Evolutionary conservation across 2,797 vertebrate species (phyloP).

Genomic region (Lacerta bilineata): DNA sequence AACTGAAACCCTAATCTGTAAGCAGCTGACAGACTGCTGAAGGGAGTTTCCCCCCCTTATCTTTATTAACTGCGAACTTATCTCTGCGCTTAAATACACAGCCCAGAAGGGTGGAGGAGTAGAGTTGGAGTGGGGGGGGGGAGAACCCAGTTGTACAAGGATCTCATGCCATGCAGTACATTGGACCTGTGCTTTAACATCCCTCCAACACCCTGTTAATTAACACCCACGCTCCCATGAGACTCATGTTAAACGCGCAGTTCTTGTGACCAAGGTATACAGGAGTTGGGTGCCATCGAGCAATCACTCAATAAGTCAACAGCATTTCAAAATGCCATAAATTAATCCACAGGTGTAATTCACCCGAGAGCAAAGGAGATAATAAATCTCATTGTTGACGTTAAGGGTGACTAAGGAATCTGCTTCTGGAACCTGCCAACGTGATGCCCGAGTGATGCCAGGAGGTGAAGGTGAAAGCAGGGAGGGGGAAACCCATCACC

Average conservation of each 20-base stretch:
- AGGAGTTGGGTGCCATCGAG: slow-evolving; percentile 73
- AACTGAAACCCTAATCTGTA: slow-evolving; percentile 1
- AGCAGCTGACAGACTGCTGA: slow-evolving; percentile 44
- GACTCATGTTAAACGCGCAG: slow-evolving; percentile 72
- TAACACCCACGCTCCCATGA: slow-evolving; percentile 56
- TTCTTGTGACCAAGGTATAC: slow-evolving; percentile 80
- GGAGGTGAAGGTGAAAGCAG: slow-evolving; percentile 6
- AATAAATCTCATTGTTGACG: slow-evolving; percentile 70
- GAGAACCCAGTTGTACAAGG: slow-evolving; percentile 73
- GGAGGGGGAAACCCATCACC: neutral
- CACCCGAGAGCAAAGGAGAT: slow-evolving; percentile 65
- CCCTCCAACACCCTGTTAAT: slow-evolving; percentile 66
- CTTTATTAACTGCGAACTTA: slow-evolving; percentile 88
- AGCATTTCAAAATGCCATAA: slow-evolving; percentile 79
- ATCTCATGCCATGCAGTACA: slow-evolving; percentile 77
- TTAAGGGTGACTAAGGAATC: slow-evolving; percentile 63
- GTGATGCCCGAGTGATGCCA: slow-evolving; percentile 49
- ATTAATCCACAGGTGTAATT: slow-evolving; percentile 74
- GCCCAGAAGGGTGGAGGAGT: slow-evolving; percentile 65
- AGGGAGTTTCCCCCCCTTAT: slow-evolving; percentile 76
- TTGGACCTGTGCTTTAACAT: slow-evolving; percentile 67
- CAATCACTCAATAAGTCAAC: slow-evolving; percentile 74
- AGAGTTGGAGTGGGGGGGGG: slow-evolving; percentile 62
- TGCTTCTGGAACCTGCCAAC: slow-evolving; percentile 40
- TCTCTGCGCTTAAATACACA: slow-evolving; percentile 76